Conservation (phyloP, 2,113 vertebrate species). For the Elgaria multicarinata region DNA sequence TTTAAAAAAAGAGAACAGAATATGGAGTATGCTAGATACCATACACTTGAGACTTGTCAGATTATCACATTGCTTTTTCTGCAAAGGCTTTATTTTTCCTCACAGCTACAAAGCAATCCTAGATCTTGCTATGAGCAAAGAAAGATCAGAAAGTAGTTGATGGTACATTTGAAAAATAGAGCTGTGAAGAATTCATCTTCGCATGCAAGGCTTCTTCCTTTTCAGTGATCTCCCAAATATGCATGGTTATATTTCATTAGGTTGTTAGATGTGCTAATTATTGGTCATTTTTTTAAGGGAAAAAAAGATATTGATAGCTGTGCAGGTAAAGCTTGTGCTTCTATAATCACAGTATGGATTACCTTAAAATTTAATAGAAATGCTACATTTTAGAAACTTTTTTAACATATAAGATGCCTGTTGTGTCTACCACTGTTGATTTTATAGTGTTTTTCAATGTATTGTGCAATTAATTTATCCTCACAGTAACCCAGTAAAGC, state of each 20-base stretch:
- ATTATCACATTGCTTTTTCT: slow-evolving; percentile 1
- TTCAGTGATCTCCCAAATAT: not conserved
- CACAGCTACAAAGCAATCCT: slow-evolving; percentile 7
- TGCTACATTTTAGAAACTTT: not conserved
- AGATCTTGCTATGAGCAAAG: not conserved
- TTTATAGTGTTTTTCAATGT: not conserved
- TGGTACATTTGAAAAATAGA: not conserved
- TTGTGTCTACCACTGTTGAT: not conserved
- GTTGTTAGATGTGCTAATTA: not conserved
- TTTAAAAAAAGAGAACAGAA: not conserved
- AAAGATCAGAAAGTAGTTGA: not conserved
- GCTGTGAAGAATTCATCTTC: not conserved
- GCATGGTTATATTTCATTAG: not conserved
- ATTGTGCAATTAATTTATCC: not conserved
- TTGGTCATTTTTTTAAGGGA: not conserved
- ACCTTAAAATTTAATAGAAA: not conserved
- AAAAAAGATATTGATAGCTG: not conserved
- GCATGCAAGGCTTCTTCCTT: not conserved
- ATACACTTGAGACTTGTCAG: not conserved
- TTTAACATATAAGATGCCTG: not conserved
- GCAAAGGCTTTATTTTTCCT: not conserved
- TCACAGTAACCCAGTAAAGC: not conserved
- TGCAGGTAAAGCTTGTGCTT: not conserved
- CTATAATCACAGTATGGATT: not conserved
- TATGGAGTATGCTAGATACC: not conserved